Evolutionary conservation across 1,140 invertebrate genomes (phyloP).

Genomic region (Ericerus pela): DNA sequence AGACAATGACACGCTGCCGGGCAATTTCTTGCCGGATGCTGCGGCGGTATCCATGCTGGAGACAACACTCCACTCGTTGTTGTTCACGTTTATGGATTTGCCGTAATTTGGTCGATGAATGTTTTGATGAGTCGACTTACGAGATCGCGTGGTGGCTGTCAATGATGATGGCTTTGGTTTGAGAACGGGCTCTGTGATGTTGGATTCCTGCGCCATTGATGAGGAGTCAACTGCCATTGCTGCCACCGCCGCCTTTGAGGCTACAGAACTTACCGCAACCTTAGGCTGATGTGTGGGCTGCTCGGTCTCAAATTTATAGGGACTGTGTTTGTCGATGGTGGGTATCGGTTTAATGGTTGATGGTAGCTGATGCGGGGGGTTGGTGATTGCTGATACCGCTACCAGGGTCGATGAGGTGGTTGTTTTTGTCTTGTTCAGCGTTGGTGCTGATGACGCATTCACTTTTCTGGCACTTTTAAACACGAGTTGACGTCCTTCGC

Average conservation of each 20-base stretch:
- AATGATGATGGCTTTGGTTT: conserved; percentile 31
- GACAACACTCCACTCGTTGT: background rate
- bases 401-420: background rate
- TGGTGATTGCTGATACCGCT: background rate
- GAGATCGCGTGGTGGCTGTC: background rate
- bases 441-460: background rate
- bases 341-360: background rate
- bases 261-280: background rate
- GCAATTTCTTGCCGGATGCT: background rate
- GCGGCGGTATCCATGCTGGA: no score
- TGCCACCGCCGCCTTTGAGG: background rate
- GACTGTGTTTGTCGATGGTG: background rate
- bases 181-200: conserved; percentile 52
- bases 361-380: background rate
- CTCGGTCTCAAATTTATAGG: conserved; percentile 14
- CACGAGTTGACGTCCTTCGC: background rate
- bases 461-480: background rate
- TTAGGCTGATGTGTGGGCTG: conserved; percentile 26
- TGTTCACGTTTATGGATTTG: background rate
- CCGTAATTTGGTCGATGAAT: background rate
- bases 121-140: conserved; percentile 4
- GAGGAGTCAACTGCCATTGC: no score
- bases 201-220: no score
- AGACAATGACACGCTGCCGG: background rate
- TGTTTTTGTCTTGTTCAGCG: no score